Percentiles rank a stretch among this genome's conserved stretches.
Conservation (phyloP, 1,140 invertebrate species). For the Drosophila burlai region DNA sequence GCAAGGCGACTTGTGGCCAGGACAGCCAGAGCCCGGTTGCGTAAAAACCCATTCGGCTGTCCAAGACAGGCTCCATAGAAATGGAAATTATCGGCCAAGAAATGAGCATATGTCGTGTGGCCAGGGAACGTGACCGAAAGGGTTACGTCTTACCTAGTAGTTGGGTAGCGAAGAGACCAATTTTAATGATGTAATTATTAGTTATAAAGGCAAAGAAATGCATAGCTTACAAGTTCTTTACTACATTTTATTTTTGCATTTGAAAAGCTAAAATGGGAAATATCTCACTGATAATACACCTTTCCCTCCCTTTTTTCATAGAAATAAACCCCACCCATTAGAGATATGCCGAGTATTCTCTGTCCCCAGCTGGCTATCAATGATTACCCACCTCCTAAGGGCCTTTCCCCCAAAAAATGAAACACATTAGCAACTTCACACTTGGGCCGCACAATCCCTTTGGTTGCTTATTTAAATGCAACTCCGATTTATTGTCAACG, state of each 20-base stretch:
- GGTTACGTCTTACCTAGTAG: constrained; percentile 7
- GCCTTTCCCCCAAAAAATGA: constrained; percentile 18
- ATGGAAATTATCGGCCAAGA: constrained; percentile 37
- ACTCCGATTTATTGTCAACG: constrained; percentile 82
- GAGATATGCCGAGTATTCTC: not conserved
- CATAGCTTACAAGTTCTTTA: not conserved
- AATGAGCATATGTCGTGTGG: constrained; percentile 45
- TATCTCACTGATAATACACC: not conserved
- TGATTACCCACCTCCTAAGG: constrained; percentile 5
- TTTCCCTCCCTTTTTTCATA: not conserved
- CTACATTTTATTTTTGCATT: not conserved
- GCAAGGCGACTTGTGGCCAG: constrained; percentile 20
- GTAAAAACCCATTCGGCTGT: constrained; percentile 37
- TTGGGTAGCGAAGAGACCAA: not conserved
- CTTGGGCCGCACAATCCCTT: constrained; percentile 34
- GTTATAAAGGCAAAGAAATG: not conserved
- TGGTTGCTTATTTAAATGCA: constrained; percentile 76
- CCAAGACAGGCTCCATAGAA: constrained; percentile 26
- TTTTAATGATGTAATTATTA: constrained; percentile 1
- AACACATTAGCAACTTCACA: constrained; percentile 77
- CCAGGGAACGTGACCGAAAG: constrained; percentile 34
- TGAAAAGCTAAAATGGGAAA: not conserved
- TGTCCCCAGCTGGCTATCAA: constrained; percentile 20
- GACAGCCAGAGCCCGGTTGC: constrained; percentile 31
- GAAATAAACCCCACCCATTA: not conserved